phyloP scores from a whole-genome alignment of 2,888 invertebrate species.

The Drosophila infuscata region DNA sequence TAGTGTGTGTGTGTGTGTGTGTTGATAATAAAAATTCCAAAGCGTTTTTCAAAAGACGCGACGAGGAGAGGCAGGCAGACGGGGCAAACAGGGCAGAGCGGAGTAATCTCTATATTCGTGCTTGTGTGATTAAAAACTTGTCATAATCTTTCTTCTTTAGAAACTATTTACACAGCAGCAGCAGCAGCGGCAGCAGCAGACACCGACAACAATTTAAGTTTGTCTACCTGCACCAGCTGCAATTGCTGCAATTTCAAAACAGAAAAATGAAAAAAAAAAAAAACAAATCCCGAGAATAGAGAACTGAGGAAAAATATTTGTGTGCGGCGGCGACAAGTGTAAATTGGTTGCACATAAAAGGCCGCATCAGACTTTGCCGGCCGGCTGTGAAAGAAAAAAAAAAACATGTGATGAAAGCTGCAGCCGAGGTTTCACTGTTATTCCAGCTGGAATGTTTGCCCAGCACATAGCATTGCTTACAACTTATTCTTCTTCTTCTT shows the following conservation, averaged over 20 bases:
- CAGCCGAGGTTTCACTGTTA: conserved; percentile 60
- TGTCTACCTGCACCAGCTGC: conserved; percentile 50
- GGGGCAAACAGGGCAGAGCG: conserved; percentile 2
- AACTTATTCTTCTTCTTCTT: conserved; percentile 8
- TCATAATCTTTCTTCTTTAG: conserved; percentile 75
- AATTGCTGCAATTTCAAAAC: conserved; percentile 50
- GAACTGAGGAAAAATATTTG: conserved; percentile 53
- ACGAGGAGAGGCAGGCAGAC: background rate
- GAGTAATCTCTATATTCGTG: conserved; percentile 31
- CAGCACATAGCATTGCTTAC: conserved; percentile 28
- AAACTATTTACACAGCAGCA: conserved; percentile 70
- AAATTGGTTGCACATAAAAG: conserved; percentile 65
- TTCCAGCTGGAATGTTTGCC: conserved; percentile 43
- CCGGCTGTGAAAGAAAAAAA: conserved; percentile 25
- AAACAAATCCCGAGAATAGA: conserved; percentile 53
- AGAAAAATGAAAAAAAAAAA: conserved; percentile 46
- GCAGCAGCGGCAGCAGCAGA: conserved; percentile 17
- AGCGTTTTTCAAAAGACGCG: conserved; percentile 71
- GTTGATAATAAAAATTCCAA: conserved; percentile 76
- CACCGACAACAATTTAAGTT: conserved; percentile 34
- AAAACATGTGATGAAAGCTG: conserved; percentile 28
- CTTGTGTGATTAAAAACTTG: conserved; percentile 72
- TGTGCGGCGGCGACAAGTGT: conserved; percentile 56
- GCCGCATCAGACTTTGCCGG: conserved; percentile 29
- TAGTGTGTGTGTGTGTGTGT: conserved; percentile 1